Conservation (phyloP, 92 coral and sea anemone species). For the Epizoanthus scotinus region DNA sequence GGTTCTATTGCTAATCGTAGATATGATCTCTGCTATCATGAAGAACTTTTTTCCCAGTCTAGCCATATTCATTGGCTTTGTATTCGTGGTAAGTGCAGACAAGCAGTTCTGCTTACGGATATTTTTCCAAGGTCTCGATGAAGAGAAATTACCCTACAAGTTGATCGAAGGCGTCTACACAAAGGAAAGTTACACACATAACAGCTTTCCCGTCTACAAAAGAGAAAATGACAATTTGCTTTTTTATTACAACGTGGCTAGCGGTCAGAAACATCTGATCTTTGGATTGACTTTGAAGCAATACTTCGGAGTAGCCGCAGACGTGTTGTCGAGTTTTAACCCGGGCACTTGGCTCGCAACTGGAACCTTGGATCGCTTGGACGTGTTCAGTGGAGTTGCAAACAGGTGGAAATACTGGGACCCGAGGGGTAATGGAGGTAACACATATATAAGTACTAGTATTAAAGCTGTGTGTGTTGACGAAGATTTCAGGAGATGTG, state of each 20-base stretch:
- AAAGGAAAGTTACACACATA: conserved; percentile 49
- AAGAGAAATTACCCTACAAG: conserved; percentile 61
- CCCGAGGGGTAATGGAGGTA: conserved; percentile 17
- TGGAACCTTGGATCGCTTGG: conserved; percentile 45
- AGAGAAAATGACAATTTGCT: conserved; percentile 52
- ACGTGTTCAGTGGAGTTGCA: conserved; percentile 65
- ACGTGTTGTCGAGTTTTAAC: neutral
- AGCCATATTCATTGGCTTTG: neutral
- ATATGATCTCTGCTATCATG: neutral
- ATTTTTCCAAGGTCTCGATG: conserved; percentile 66
- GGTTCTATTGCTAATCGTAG: neutral
- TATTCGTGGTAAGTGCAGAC: conserved; percentile 9
- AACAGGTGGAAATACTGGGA: conserved; percentile 51
- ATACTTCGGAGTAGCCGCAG: conserved; percentile 60
- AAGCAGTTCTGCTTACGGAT: conserved; percentile 63
- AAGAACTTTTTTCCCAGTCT: neutral
- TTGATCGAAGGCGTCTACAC: conserved; percentile 67
- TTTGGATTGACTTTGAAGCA: conserved; percentile 45
- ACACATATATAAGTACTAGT: conserved; percentile 1
- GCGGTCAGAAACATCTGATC: conserved; percentile 25
- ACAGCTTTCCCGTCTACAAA: conserved; percentile 69
- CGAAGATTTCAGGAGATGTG: conserved; percentile 68
- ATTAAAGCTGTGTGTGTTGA: conserved; percentile 80
- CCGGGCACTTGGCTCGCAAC: conserved; percentile 59
- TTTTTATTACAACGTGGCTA: conserved; percentile 29